phyloP scores from a whole-genome alignment of 2,113 vertebrate species.

The Neomonachus schauinslandi region DNA sequence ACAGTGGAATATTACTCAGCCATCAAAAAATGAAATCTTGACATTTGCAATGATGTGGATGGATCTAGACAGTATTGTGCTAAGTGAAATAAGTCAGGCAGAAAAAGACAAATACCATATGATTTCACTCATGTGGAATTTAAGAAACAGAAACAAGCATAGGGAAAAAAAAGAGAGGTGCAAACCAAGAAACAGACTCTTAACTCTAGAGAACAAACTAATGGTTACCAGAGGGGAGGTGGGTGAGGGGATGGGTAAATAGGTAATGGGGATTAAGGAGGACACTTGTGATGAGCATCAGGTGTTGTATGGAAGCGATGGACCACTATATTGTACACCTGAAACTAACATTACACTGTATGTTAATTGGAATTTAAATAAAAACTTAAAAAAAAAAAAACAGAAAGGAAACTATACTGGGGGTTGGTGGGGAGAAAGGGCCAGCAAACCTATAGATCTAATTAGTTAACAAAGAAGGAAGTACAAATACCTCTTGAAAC shows the following conservation, averaged over 20 bases:
- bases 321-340: neutral
- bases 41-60: neutral
- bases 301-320: no score
- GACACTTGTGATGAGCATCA: no score
- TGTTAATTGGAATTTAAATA: neutral
- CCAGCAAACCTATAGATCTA: neutral
- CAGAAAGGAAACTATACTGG: neutral
- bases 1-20: neutral
- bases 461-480: neutral
- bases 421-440: neutral
- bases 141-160: neutral
- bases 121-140: neutral
- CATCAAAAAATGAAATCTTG: neutral
- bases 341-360: neutral
- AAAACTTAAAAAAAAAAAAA: neutral
- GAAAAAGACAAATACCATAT: neutral
- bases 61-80: neutral
- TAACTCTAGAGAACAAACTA: no score
- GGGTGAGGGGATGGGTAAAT: no score
- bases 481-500: neutral
- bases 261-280: no score
- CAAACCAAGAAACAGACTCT: no score
- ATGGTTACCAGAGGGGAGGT: no score
- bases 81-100: neutral
- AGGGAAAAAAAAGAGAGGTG: no score